Conservation (phyloP, 2,113 vertebrate genomes). For the Aramus guarauna region DNA sequence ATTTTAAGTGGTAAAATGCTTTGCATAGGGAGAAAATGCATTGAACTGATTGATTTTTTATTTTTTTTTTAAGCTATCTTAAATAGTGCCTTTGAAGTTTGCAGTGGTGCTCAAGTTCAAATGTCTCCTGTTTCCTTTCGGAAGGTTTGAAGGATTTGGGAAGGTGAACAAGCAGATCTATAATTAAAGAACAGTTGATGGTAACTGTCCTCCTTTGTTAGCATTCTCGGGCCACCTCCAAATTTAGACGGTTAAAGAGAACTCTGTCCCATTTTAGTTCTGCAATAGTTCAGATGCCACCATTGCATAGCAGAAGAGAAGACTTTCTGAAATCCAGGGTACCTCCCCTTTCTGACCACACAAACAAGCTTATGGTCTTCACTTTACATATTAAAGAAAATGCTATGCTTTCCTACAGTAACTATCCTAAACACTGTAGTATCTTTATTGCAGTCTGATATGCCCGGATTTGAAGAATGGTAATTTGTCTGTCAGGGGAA, state of each 20-base stretch:
- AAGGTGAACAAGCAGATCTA: conserved; percentile 72
- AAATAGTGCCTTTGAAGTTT: conserved; percentile 60
- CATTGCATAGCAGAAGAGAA: conserved; percentile 20
- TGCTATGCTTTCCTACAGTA: neutral
- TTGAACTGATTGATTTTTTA: neutral
- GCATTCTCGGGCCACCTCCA: conserved; percentile 52
- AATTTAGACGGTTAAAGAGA: conserved; percentile 60
- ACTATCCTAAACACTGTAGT: neutral
- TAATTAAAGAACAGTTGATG: conserved; percentile 70
- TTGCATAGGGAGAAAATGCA: neutral
- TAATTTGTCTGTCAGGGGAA: neutral
- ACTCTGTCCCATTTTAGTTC: conserved; percentile 39
- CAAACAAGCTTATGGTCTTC: neutral
- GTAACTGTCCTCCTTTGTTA: conserved; percentile 48
- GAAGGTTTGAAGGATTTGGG: conserved; percentile 55
- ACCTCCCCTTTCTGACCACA: neutral
- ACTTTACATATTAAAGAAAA: neutral
- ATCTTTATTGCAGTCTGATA: neutral
- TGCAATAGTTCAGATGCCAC: conserved; percentile 66
- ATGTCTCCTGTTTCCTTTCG: conserved; percentile 53
- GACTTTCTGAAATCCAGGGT: neutral
- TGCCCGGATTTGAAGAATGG: neutral
- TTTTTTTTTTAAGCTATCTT: neutral
- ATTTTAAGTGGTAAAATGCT: conserved; percentile 2
- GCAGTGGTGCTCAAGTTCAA: conserved; percentile 45